Evolutionary conservation across 1,140 invertebrate genomes (phyloP), one percentile per base, ranked within the genome.

Genomic region (Zaprionus tsacasi): DNA sequence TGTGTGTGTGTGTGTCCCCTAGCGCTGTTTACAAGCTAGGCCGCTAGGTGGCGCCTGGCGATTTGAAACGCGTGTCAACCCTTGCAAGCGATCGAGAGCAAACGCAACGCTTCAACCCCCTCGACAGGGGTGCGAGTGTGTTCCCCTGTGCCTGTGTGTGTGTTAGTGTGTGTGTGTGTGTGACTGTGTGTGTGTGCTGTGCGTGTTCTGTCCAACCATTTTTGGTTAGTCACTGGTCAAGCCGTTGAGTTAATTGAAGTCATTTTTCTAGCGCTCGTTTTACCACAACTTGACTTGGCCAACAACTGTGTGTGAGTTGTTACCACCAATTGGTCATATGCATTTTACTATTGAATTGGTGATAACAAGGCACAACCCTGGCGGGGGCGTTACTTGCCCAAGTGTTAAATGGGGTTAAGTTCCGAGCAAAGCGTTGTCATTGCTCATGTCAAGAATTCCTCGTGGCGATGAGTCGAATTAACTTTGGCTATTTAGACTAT

Each of bases 391-490:
- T 79, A 43, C 59, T 35, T 38, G 21, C 64, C 21, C 21, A 68
- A 85, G 83, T 88, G 83, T 88, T 88, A 88, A 88, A 83, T 70
- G 83, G 83, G 83, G 83, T 88, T 88, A 88, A 88, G 60, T 82
- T 73, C n/a, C n/a, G 65, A 67, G 59, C 55, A 45, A 45, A 71
- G 73, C 73, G 73, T 67, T 79, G 69, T 59, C 74, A 67, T 40
- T 70, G 59, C 13, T 45, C 56, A 60, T 45, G 70, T 33, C 52
- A 70, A 40, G 66, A 56, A 74, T 63, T 57, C 33, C 2, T 5
- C 61, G 38, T 21, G 21, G 21, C 50, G 57, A 69, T 58, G 57
- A 59, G 25, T 30, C 45, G 13, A 54, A 25, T 30, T 38, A n/a
- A 30, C 10, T 43, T 54, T 64, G 55, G 38, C 40, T 40, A 70